Conservation (phyloP, 2,888 invertebrate genomes). For the Eledona agricola region DNA sequence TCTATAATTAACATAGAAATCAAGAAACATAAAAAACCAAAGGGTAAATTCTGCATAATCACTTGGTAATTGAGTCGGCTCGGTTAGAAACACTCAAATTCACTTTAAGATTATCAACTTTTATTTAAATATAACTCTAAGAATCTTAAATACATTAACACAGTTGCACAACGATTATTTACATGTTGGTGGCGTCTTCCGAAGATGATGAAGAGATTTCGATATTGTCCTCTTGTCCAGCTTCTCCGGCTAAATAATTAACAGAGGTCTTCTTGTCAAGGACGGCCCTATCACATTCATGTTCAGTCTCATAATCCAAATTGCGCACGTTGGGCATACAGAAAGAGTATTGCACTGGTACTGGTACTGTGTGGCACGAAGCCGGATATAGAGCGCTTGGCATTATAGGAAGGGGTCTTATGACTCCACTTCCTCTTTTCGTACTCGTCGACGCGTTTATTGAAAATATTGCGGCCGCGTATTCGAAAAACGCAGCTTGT, state of each 20-base stretch:
- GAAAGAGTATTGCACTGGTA: constrained; percentile 45
- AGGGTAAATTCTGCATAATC: constrained; percentile 1
- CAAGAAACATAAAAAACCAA: constrained; percentile 51
- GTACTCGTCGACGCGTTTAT: constrained; percentile 40
- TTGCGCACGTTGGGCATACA: constrained; percentile 41
- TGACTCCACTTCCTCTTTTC: constrained; percentile 36
- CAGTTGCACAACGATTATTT: constrained; percentile 39
- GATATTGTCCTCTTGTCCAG: constrained; percentile 38
- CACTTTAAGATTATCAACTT: too few relatives aligned
- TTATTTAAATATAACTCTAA: constrained; percentile 40
- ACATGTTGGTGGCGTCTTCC: constrained; percentile 42
- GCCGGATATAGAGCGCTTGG: constrained; percentile 40
- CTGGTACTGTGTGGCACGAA: constrained; percentile 40
- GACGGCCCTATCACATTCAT: constrained; percentile 42
- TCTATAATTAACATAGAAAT: constrained; percentile 7
- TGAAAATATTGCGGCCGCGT: constrained; percentile 44
- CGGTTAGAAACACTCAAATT: too few relatives aligned
- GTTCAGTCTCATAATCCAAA: constrained; percentile 44
- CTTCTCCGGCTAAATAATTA: constrained; percentile 39
- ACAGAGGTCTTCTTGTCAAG: constrained; percentile 39
- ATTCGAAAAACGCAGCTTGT: constrained; percentile 50
- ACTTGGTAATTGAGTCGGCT: constrained; percentile 1
- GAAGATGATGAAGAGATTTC: constrained; percentile 44
- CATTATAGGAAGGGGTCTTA: constrained; percentile 42
- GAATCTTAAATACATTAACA: constrained; percentile 37